These are phyloP conservation scores for Nineta flava DNA, from an alignment of 2,888 invertebrate genomes.

Conservation along the genomic window DNA sequence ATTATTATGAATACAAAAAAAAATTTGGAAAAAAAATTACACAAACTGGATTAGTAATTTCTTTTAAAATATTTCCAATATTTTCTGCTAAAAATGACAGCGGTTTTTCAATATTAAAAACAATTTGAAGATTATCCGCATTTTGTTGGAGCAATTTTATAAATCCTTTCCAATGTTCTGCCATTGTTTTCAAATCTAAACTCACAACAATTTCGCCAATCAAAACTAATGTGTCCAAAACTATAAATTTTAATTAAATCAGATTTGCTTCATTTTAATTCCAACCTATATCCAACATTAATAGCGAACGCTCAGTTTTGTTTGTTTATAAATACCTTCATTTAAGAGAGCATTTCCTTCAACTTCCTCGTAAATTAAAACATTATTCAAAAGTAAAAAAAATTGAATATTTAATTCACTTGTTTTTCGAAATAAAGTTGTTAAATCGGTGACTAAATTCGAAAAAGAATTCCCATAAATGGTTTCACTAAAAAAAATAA, in stretches of 20 bases:
- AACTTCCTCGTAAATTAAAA: slow-evolving; percentile 26
- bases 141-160: slow-evolving; percentile 32
- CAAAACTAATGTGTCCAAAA: slow-evolving; percentile 29
- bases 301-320: neutral
- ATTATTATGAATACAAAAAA: no score
- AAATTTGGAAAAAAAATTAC: no score
- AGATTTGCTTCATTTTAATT: neutral
- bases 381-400: slow-evolving; percentile 27
- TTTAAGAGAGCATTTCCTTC: slow-evolving; percentile 26
- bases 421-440: slow-evolving; percentile 29
- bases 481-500: slow-evolving; percentile 24
- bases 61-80: neutral
- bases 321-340: slow-evolving; percentile 21
- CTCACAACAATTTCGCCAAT: slow-evolving; percentile 32
- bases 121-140: slow-evolving; percentile 13
- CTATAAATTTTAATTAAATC: slow-evolving; percentile 21
- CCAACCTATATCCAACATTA: neutral
- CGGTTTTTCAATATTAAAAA: neutral
- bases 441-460: slow-evolving; percentile 25
- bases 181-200: slow-evolving; percentile 36
- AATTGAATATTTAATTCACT: slow-evolving; percentile 31
- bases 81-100: neutral
- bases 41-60: neutral
- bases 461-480: slow-evolving; percentile 26
- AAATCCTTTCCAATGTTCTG: slow-evolving; percentile 38